Conservation (phyloP, 2,888 invertebrate genomes). For the Eulithis testata region DNA sequence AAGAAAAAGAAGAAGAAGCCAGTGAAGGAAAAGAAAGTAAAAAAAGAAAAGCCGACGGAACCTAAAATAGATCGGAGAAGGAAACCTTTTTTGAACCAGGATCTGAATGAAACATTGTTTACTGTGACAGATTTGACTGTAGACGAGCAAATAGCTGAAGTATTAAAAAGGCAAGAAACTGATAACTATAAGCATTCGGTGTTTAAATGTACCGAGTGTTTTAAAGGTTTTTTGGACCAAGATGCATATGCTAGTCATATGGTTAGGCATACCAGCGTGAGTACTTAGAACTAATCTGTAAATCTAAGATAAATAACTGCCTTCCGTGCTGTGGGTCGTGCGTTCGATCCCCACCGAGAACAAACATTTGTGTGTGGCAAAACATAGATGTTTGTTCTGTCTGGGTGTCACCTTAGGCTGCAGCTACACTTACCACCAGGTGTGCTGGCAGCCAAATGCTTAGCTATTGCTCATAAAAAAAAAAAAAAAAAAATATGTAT, state of each 20-base stretch:
- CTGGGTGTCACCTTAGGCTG: too few species aligned
- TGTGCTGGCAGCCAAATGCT: too few species aligned
- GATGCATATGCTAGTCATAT: constrained; percentile 67
- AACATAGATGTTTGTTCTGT: too few species aligned
- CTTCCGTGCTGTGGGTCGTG: too few species aligned
- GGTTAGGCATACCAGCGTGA: constrained; percentile 69
- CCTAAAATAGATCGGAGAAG: constrained; percentile 22
- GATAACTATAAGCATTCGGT: constrained; percentile 62
- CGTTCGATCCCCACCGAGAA: too few species aligned
- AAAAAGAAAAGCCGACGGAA: constrained; percentile 14
- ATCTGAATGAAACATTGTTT: constrained; percentile 62
- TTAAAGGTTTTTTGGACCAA: constrained; percentile 63
- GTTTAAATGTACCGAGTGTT: constrained; percentile 66
- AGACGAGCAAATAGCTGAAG: constrained; percentile 71
- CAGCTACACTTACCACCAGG: too few species aligned
- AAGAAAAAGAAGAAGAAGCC: constrained; percentile 24
- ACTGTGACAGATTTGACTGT: constrained; percentile 62
- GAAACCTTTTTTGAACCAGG: constrained; percentile 27
- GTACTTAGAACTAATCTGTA: too few species aligned
- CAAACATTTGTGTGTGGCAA: too few species aligned
- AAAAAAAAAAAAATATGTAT: too few species aligned
- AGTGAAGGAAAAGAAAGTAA: constrained; percentile 16
- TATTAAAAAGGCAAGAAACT: constrained; percentile 60
- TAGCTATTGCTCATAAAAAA: too few species aligned
- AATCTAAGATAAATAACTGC: too few species aligned